Conservation (phyloP, 2,888 invertebrate species). For the Rhabditophanes sp. region DNA sequence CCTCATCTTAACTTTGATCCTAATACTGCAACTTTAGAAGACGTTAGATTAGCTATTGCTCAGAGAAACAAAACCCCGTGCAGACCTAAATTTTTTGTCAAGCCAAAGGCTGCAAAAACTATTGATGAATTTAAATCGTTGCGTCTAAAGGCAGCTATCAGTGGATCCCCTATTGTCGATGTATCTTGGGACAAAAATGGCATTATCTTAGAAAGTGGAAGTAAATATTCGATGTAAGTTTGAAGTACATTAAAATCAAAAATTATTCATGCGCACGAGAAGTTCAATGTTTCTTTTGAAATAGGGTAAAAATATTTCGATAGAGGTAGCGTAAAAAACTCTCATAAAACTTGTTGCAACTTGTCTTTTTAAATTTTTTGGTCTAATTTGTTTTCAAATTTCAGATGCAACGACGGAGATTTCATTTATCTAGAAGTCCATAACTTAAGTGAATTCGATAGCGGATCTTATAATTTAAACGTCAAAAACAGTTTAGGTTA, state of each 20-base stretch:
- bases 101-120: conserved; percentile 30
- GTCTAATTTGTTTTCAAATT: too few species aligned
- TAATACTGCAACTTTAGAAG: conserved; percentile 25
- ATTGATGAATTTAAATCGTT: conserved; percentile 41
- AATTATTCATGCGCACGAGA: too few species aligned
- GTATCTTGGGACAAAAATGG: conserved; percentile 41
- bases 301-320: too few species aligned
- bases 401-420: conserved; percentile 44
- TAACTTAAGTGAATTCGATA: conserved; percentile 31
- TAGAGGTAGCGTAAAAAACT: too few species aligned
- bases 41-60: conserved; percentile 30
- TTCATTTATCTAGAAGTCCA: conserved; percentile 44
- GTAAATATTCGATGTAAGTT: conserved; percentile 44
- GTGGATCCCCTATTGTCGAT: conserved; percentile 34
- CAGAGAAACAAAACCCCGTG: conserved; percentile 24
- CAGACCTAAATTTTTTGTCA: conserved; percentile 40
- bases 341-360: too few species aligned
- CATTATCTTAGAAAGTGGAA: conserved; percentile 41
- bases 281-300: too few species aligned
- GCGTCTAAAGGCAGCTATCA: conserved; percentile 39
- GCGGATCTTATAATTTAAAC: conserved; percentile 43
- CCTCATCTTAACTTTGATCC: conserved; percentile 9
- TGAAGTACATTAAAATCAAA: too few species aligned
- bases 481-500: conserved; percentile 40
- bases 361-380: too few species aligned